These are phyloP conservation scores for Liodrosophila aerea DNA, from an alignment of 2,888 invertebrate genomes.

Conservation along the genomic window DNA sequence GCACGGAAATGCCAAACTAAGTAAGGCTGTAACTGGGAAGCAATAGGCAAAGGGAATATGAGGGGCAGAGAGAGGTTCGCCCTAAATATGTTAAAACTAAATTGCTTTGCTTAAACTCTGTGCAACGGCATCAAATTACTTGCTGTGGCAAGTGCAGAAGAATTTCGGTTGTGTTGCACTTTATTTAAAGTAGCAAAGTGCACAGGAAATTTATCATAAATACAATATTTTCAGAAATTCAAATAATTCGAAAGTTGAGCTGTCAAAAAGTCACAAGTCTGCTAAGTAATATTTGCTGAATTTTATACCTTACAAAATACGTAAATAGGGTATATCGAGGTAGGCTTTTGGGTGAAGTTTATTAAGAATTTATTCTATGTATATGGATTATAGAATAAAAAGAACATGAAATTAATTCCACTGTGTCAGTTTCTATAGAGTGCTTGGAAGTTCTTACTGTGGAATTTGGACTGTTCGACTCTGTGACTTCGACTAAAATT, in stretches of 20 bases:
- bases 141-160: constrained; percentile 30
- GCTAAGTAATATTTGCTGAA: not conserved
- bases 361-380: no score
- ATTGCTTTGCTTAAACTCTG: constrained; percentile 48
- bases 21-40: constrained; percentile 9
- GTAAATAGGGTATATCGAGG: no score
- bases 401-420: no score
- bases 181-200: constrained; percentile 44
- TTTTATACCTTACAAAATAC: no score
- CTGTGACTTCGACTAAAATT: no score
- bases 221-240: not conserved
- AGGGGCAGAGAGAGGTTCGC: not conserved
- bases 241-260: constrained; percentile 4
- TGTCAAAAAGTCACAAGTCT: not conserved
- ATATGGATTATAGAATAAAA: no score
- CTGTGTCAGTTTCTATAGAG: no score
- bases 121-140: constrained; percentile 53
- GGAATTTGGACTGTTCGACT: no score
- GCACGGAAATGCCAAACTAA: constrained; percentile 41
- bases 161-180: constrained; percentile 18
- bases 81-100: constrained; percentile 59
- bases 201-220: constrained; percentile 10
- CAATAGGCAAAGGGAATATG: no score
- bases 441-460: no score
- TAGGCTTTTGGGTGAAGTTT: no score